Conservation (phyloP, 2,113 vertebrate species). For the Rhadina sibilatrix region DNA sequence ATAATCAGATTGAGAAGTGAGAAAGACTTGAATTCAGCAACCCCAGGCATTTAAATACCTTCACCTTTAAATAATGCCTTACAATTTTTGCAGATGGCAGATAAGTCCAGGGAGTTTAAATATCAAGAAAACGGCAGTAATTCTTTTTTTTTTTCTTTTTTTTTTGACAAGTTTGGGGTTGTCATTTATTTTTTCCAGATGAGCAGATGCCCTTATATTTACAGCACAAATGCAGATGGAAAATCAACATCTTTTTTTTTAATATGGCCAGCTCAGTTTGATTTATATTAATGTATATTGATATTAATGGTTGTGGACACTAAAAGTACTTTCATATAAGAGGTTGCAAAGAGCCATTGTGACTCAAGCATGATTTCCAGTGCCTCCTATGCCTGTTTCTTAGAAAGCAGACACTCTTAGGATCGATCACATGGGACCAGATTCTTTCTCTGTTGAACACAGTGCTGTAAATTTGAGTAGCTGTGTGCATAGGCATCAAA, state of each 20-base stretch:
- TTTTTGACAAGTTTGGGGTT: not conserved
- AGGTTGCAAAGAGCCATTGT: not conserved
- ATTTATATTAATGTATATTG: not conserved
- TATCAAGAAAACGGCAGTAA: not conserved
- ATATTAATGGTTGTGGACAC: not conserved
- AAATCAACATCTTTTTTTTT: not conserved
- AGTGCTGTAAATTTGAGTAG: not conserved
- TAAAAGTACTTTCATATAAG: not conserved
- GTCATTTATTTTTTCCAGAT: not conserved
- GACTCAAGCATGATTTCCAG: not conserved
- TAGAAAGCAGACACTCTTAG: not conserved
- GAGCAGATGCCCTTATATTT: not conserved
- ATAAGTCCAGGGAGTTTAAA: not conserved
- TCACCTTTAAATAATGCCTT: not conserved
- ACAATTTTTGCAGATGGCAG: not conserved
- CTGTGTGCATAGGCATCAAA: rapidly evolving
- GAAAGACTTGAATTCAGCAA: not conserved
- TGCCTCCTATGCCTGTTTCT: not conserved
- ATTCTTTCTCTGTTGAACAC: not conserved
- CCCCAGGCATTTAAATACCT: not conserved
- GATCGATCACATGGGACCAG: not conserved
- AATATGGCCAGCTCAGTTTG: not conserved
- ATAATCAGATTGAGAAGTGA: not conserved
- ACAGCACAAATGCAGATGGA: not conserved
- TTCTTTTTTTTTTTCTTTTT: not conserved